Evolutionary conservation across 1,140 invertebrate species (phyloP), one percentile per base, ranked within the genome.

Genomic region (Drosophila kikkawai): DNA sequence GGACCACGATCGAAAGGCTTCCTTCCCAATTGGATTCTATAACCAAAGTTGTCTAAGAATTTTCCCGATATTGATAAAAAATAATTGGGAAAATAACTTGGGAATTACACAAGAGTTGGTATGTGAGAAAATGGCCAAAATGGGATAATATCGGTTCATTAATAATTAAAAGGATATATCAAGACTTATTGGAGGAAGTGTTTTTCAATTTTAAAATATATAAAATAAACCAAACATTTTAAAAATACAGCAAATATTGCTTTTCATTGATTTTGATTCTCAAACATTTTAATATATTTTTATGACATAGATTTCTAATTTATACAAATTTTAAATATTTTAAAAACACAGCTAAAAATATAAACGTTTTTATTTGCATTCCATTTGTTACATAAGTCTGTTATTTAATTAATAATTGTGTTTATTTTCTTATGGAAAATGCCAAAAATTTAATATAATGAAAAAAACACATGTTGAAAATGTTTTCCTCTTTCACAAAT

Each of bases 1-100:
- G 85, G 82, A 70, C 59, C 60, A 75, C 85, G 84, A 88, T 88
- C 84, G 80, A 88, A 86, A 88, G 83, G 71, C 83, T 80, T 88
- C 74, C 51, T 78, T 88, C 64, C 57, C 74, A 65, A 65, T 66
- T 48, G 76, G 65, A 63, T 60, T 53, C 34, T 60, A 56, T 44
- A 9, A n/a, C 64, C 64, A 26, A 29, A 51, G 47, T 53, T 67
- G 47, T 63, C 15, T 4, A 53, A 19, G 39, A 36, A 45, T 55
- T 70, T 70, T 55, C 67, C 61, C 47, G 45, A 65, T 68, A 36
- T 48, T 50, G 45, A 65, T 65, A 51, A 19, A 37, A 70, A 44
- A 67, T 44, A 55, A 67, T 67, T 67, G 39, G 48, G 3, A 34
- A 65, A 34, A 65, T 17, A 61, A 15, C 19, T 36, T 15, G 15